phyloP scores from a whole-genome alignment of 1,140 invertebrate genomes.

The Daktulosphaira vitifoliae region DNA sequence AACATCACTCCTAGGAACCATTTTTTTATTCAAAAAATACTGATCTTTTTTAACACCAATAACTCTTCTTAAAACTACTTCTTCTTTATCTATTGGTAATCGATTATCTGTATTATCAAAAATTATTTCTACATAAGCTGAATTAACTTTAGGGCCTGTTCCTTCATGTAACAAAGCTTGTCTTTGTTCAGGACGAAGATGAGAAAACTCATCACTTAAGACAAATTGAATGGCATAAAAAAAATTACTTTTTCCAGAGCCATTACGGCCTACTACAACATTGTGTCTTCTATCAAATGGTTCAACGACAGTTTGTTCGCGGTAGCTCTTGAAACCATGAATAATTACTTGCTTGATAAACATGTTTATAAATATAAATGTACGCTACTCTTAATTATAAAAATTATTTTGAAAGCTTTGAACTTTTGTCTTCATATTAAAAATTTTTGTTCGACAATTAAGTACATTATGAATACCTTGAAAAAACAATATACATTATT shows the following conservation, averaged over 20 bases:
- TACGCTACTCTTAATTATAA: no score
- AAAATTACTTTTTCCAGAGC: constrained; percentile 99
- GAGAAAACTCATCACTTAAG: constrained; percentile 96
- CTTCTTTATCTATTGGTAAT: constrained; percentile 95
- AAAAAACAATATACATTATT: no score
- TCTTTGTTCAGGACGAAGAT: constrained; percentile 88
- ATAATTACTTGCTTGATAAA: constrained; percentile 80
- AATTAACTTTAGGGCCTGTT: constrained; percentile 89
- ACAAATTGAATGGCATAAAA: constrained; percentile 99
- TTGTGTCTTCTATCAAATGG: constrained; percentile 96
- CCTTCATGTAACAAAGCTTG: constrained; percentile 95
- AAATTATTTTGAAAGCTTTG: no score
- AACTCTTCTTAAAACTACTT: constrained; percentile 88
- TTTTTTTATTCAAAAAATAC: constrained; percentile 98
- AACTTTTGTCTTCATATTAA: no score
- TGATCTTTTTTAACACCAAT: constrained; percentile 99
- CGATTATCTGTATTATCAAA: constrained; percentile 98
- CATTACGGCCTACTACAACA: constrained; percentile 93
- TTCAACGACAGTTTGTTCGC: constrained; percentile 95
- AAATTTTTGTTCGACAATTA: no score
- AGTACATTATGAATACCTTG: no score
- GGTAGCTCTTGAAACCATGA: constrained; percentile 98
- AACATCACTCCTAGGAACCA: constrained; percentile 92
- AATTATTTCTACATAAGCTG: constrained; percentile 98
- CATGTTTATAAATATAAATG: constrained; percentile 3